phyloP scores from a whole-genome alignment of 2,797 vertebrate species.

The Micromesistius poutassou region DNA sequence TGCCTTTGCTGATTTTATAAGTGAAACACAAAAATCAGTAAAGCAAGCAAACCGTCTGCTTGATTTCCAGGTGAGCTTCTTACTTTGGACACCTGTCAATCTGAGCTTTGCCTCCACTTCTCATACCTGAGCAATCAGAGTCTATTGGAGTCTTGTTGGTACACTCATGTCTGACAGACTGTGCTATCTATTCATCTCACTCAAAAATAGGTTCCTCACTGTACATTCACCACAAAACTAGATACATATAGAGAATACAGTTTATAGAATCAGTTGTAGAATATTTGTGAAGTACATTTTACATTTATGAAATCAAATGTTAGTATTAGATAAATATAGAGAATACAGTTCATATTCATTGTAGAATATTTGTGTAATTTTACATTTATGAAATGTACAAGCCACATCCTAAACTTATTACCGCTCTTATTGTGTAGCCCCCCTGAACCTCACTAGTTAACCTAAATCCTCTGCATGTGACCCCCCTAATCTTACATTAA shows the following conservation, averaged over 20 bases:
- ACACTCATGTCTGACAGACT: not conserved
- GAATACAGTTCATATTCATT: too few relatives aligned
- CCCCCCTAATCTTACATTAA: constrained; percentile 85
- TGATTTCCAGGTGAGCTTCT: not conserved
- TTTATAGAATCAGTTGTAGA: not conserved
- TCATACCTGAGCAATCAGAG: not conserved
- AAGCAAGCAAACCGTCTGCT: too few relatives aligned
- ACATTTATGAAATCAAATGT: not conserved
- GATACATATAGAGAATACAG: too few relatives aligned
- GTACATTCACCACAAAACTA: not conserved
- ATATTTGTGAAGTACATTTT: not conserved
- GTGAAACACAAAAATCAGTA: not conserved
- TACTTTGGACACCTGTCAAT: not conserved
- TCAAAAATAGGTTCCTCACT: not conserved
- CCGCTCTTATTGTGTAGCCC: constrained; percentile 24
- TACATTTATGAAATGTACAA: not conserved
- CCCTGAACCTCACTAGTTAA: constrained; percentile 47
- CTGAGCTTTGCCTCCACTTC: not conserved
- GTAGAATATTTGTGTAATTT: not conserved
- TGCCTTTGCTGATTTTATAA: not conserved
- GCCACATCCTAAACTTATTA: not conserved
- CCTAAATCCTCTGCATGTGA: constrained; percentile 87
- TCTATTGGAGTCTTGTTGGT: not conserved
- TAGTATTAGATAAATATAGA: too few relatives aligned
- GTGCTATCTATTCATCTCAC: not conserved